A percentile compares a stretch with the other conserved stretches of the same genome.
These are phyloP conservation scores for Neoaliturus tenellus DNA, from an alignment of 2,888 invertebrate species.

Conservation along the genomic window DNA sequence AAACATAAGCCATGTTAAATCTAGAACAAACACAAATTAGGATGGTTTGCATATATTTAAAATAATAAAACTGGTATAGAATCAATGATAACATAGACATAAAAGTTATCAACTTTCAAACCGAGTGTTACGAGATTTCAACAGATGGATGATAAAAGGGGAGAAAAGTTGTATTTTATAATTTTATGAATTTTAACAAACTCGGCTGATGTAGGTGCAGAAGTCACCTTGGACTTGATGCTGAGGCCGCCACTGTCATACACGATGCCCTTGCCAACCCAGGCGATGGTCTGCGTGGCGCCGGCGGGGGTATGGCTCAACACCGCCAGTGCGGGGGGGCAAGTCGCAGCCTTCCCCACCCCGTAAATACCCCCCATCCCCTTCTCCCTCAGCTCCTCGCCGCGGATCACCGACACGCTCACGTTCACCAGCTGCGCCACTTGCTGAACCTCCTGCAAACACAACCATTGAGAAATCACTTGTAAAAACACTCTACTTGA, in stretches of 20 bases:
- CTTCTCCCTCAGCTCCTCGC: conserved; percentile 83
- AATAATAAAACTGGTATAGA: too few relatives aligned
- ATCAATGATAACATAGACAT: too few relatives aligned
- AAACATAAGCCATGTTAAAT: too few relatives aligned
- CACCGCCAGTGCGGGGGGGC: conserved; percentile 77
- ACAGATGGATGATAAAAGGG: too few relatives aligned
- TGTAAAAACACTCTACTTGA: too few relatives aligned
- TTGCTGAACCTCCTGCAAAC: conserved; percentile 75
- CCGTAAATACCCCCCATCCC: conserved; percentile 94
- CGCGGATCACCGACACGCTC: conserved; percentile 83
- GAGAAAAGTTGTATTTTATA: too few relatives aligned
- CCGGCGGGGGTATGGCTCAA: conserved; percentile 79
- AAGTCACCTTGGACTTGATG: conserved; percentile 87
- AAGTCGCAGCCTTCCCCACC: conserved; percentile 80
- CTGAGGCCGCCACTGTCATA: conserved; percentile 96
- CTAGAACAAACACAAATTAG: too few relatives aligned
- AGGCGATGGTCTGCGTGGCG: conserved; percentile 82
- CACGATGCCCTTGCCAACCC: conserved; percentile 97
- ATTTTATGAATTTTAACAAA: too few relatives aligned
- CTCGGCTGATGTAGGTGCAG: conserved; percentile 13
- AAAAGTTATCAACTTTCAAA: too few relatives aligned
- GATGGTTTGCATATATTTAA: too few relatives aligned
- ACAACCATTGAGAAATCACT: too few relatives aligned
- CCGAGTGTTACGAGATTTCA: too few relatives aligned
- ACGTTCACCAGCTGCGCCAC: conserved; percentile 81